Conservation (phyloP, 2,888 invertebrate genomes). For the Amphipyra berbera region DNA sequence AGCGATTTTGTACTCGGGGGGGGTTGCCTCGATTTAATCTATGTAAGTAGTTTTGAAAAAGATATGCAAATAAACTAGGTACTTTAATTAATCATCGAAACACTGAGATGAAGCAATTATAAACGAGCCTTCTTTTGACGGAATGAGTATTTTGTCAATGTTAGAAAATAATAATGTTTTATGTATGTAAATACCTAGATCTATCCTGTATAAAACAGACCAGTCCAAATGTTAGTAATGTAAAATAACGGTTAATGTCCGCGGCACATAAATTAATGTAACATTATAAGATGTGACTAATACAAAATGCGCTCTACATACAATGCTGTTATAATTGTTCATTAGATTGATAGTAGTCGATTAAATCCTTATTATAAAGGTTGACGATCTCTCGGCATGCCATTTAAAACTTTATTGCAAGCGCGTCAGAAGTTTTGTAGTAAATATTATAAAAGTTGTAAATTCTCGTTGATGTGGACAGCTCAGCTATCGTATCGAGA, state of each 20-base stretch:
- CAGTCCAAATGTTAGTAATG: conserved; percentile 41
- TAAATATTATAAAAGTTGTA: conserved; percentile 12
- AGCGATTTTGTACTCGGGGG: no score
- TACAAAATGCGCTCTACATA: conserved; percentile 32
- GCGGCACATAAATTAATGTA: conserved; percentile 44
- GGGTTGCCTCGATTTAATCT: no score
- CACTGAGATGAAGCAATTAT: no score
- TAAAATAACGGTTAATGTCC: conserved; percentile 50
- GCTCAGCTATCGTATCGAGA: conserved; percentile 2
- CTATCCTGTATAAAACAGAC: neutral
- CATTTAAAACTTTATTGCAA: conserved; percentile 25
- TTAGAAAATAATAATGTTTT: conserved; percentile 7
- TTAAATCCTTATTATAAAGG: conserved; percentile 47
- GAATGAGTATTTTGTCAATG: conserved; percentile 7
- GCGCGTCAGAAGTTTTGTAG: conserved; percentile 5
- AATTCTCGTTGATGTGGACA: conserved; percentile 1
- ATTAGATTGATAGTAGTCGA: conserved; percentile 52
- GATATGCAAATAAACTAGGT: no score
- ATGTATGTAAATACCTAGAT: no score
- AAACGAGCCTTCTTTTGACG: conserved; percentile 5
- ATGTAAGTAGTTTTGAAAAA: no score
- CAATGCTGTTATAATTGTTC: conserved; percentile 43
- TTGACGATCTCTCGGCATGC: conserved; percentile 54
- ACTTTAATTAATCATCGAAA: neutral
- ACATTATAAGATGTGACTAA: conserved; percentile 45